Percentiles rank a stretch among this genome's conserved stretches.
Evolutionary conservation across 1,140 invertebrate species (phyloP).

Genomic region (Hyphantria cunea): DNA sequence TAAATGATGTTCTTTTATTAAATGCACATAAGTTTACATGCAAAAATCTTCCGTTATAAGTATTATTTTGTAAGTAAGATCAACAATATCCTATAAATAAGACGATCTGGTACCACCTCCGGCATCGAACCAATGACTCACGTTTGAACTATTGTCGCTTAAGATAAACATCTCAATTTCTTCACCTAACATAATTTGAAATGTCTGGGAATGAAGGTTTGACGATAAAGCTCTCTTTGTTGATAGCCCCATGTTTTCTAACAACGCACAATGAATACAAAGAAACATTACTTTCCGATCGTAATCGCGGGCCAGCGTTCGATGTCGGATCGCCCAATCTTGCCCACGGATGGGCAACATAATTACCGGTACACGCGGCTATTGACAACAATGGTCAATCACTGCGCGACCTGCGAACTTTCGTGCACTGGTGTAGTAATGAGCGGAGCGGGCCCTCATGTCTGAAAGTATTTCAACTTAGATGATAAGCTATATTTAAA

Average conservation of each 20-base stretch:
- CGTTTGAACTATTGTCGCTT: slow-evolving; percentile 14
- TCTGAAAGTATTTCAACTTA: too few species aligned
- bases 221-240: neutral
- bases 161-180: slow-evolving; percentile 22
- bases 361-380: slow-evolving; percentile 11
- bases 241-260: slow-evolving; percentile 8
- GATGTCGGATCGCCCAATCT: neutral
- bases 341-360: slow-evolving; percentile 10
- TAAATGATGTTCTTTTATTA: too few species aligned
- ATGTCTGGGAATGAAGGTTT: slow-evolving; percentile 2
- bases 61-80: too few species aligned
- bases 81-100: too few species aligned
- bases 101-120: neutral
- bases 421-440: neutral
- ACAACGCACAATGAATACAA: slow-evolving; percentile 29
- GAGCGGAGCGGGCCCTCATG: neutral
- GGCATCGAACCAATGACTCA: neutral
- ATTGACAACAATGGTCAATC: slow-evolving; percentile 53
- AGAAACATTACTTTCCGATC: slow-evolving; percentile 26
- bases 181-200: slow-evolving; percentile 2
- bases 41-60: too few species aligned
- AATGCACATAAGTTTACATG: too few species aligned
- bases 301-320: slow-evolving; percentile 1
- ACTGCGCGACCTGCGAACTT: slow-evolving; percentile 36
- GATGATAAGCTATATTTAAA: too few species aligned